Evolutionary conservation across 1,140 invertebrate species (phyloP), one percentile per base, ranked within the genome.

Genomic region (Lanistes nyassanus): DNA sequence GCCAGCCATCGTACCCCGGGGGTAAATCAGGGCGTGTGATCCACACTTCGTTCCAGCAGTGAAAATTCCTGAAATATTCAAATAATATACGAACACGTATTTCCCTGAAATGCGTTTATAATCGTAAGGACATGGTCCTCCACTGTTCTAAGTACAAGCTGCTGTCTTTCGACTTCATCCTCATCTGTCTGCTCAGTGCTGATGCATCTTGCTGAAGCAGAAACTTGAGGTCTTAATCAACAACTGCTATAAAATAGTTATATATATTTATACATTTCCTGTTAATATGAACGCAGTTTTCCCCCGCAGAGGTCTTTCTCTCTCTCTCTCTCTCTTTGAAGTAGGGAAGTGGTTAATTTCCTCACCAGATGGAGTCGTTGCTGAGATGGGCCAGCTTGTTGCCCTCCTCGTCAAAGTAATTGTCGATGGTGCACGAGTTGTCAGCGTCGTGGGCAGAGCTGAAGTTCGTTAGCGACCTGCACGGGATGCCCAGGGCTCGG

Each of bases 31-130:
- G 92, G 29, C 97, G 90, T 62, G 92, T 92, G 94, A 97, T 96
- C 95, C 96, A 98, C 0, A 95, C 94, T 67, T 98, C 96, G 88
- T 96, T 95, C 97, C 96, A 98, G 23, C 97, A 95, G 83, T 98
- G 97, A 87, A 96, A 98, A 83, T 97, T 98, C 94, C 87, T 88
- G 53, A 31, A 75, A 51, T 21, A 74, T 21, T 29, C 11, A 34
- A 29, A 36, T 3, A 5, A 34, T n/a, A 29, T 34, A 3, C 9
- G 4, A 13, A n/a, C 19, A 16, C 16, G 16, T 21, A 65, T 36
- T 21, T 26, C 1, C 7, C 62, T 31, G 62, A 6, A 26, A 31
- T 65, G 21, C 6, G 29, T 11, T 26, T 21, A 65, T 34, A 11
- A 65, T 65, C 26, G 21, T 3, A 34, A 26, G 7, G 36, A 19